These are phyloP conservation scores for Callaeas wilsoni DNA, from an alignment of 2,113 vertebrate species.

Conservation along the genomic window DNA sequence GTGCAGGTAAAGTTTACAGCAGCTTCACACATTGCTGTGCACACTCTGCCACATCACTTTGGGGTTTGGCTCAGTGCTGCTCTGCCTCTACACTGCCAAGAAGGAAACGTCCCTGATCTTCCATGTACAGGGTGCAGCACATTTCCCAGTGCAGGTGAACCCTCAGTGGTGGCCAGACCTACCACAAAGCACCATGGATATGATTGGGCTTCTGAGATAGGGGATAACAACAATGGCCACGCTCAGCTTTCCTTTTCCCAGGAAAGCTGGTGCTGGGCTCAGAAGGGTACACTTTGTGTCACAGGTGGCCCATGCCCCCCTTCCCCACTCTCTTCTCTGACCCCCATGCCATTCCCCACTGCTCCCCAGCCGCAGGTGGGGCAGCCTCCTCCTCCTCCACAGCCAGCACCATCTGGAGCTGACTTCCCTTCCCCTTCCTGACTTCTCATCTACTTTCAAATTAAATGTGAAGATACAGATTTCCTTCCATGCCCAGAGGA, in stretches of 20 bases:
- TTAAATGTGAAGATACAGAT: conserved; percentile 45
- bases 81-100: neutral
- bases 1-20: neutral
- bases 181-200: fast-evolving
- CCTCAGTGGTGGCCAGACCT: neutral
- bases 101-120: neutral
- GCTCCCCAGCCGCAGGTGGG: neutral
- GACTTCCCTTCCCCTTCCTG: neutral
- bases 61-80: neutral
- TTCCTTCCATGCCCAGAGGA: conserved; percentile 57
- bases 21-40: neutral
- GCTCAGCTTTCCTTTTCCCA: neutral
- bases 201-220: neutral
- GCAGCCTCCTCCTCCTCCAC: neutral
- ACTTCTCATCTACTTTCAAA: conserved; percentile 45
- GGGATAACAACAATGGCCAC: fast-evolving
- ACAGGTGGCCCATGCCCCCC: fast-evolving
- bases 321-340: neutral
- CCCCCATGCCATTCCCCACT: neutral
- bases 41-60: fast-evolving
- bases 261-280: neutral
- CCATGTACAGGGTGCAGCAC: fast-evolving
- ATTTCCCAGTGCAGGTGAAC: neutral
- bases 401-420: conserved; percentile 21
- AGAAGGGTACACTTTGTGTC: neutral